Base-by-base conservation (phyloP, 2,797 vertebrate species). In the Aulostomus chinensis region DNA sequence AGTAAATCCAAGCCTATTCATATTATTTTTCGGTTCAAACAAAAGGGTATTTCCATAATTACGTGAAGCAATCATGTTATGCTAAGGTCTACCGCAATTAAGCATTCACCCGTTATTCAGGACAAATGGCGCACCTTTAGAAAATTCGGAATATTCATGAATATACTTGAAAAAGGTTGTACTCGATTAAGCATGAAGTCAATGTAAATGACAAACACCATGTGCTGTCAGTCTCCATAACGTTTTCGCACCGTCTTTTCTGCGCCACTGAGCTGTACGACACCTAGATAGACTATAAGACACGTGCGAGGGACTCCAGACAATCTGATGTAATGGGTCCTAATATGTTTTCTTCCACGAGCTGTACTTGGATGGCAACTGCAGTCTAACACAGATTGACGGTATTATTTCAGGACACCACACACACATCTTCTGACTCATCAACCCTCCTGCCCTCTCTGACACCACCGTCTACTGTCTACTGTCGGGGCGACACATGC, bases 351-450 rank as follows among this genome's bases (percentile, higher is more conserved):
- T n/a, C n/a, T n/a, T n/a, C n/a, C n/a, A n/a, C n/a, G n/a, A n/a
- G n/a, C n/a, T n/a, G n/a, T n/a, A n/a, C n/a, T n/a, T n/a, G n/a
- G n/a, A n/a, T n/a, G n/a, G n/a, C n/a, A n/a, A n/a, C n/a, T n/a
- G n/a, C n/a, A n/a, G n/a, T n/a, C n/a, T n/a, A n/a, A n/a, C n/a
- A n/a, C n/a, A n/a, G n/a, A n/a, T n/a, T n/a, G n/a, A n/a, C n/a
- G n/a, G n/a, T n/a, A n/a, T n/a, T n/a, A n/a, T n/a, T n/a, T n/a
- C n/a, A n/a, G n/a, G n/a, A n/a, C n/a, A n/a, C n/a, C n/a, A n/a
- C n/a, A n/a, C n/a, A 22, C 30, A 14, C 34, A 21, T 48, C 47
- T 55, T 49, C 50, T 65, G 65, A 58, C 51, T 69, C 55, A 47
- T 64, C 51, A 28, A 7, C n/a, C n/a, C n/a, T 40, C 25, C 45